Base-by-base conservation (phyloP, 2,113 vertebrate species). In the Labeo rohita region DNA sequence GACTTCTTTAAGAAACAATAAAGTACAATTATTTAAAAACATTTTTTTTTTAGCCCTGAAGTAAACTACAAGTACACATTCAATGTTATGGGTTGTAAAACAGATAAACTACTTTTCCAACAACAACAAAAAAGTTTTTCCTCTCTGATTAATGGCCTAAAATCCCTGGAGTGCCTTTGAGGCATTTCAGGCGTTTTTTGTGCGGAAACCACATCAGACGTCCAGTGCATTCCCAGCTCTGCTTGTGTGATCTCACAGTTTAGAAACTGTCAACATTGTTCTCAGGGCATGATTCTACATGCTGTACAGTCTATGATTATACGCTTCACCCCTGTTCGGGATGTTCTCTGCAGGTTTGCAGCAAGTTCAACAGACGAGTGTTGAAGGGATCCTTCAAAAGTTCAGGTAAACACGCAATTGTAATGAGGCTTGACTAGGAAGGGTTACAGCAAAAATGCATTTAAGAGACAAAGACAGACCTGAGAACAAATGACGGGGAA, bases 221-320 rank as follows among this genome's bases (percentile, higher is more conserved):
- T 36, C 47, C 47, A 54, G 54, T 72, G 56, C 88, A 85, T 87
- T 87, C 75, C 73, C 68, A 47, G 56, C 49, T 52, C 63, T 73
- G 39, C 81, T 59, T 79, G 79, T 74, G 73, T 56, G 84, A 89
- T 87, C 85, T 87, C 70, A 78, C 76, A 82, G 78, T 49, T 82
- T 39, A 21, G 28, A 84, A 82, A 84, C 86, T 70, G 65, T 75
- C 81, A 72, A 78, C 90, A 85, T 86, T 90, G 90, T 89, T 86
- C 54, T 21, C 52, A 36, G 49, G 68, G 85, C 91, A 88, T 90
- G 91, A 89, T 63, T 61, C 47, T 54, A 90, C 91, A 89, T 18
- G 91, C 82, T 80, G 81, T 66, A 81, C 34, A 16, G 74, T 83
- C 88, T 90, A 15, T 88, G 81, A 90, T 89, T 90, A 88, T 49